Conservation (phyloP, 2,113 vertebrate species). For the Gadus chalcogrammus region DNA sequence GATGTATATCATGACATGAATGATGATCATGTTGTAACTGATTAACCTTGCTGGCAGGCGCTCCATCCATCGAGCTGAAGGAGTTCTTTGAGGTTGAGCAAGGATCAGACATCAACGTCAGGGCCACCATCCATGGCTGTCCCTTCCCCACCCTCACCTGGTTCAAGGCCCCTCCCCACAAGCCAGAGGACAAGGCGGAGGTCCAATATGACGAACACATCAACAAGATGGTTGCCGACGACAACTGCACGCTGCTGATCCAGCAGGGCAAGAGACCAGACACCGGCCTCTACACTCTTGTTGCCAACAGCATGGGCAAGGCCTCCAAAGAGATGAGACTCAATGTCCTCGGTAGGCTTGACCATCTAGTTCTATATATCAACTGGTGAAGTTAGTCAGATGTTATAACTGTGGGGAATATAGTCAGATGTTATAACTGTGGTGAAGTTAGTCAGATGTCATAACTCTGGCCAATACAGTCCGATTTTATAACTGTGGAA, state of each 20-base stretch:
- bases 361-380: too few relatives aligned
- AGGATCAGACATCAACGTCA: constrained; percentile 85
- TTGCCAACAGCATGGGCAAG: constrained; percentile 89
- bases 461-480: background rate
- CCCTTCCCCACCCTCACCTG: constrained; percentile 94
- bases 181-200: constrained; percentile 81
- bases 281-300: constrained; percentile 91
- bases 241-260: constrained; percentile 90
- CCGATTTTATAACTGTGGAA: background rate
- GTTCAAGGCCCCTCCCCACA: constrained; percentile 89
- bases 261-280: constrained; percentile 90
- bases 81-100: constrained; percentile 96
- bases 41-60: constrained; percentile 68
- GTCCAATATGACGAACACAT: constrained; percentile 91
- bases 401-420: background rate
- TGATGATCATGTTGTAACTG: too few relatives aligned
- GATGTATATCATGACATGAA: too few relatives aligned
- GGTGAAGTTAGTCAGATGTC: background rate
- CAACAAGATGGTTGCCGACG: constrained; percentile 92
- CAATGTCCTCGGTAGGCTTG: constrained; percentile 87
- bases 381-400: too few relatives aligned
- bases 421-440: background rate
- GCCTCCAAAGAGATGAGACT: constrained; percentile 94
- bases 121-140: constrained; percentile 90
- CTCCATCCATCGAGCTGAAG: constrained; percentile 87